Percentiles rank a stretch among this genome's conserved stretches.
phyloP scores from a whole-genome alignment of 2,888 invertebrate genomes.

The Muscina levida region DNA sequence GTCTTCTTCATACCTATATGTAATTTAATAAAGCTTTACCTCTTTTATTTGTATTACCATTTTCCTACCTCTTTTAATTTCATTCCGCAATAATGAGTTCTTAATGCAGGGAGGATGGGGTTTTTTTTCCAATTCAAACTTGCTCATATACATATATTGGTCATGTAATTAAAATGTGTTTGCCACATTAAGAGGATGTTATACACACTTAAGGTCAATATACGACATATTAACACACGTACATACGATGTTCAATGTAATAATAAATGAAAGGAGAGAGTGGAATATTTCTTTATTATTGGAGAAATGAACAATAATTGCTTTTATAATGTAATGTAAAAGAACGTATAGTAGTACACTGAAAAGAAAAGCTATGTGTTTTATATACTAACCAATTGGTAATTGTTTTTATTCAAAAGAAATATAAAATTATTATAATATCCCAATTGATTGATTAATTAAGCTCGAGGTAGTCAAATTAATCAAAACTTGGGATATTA shows the following conservation, averaged over 20 bases:
- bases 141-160: too few species aligned
- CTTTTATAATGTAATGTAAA: constrained; percentile 23
- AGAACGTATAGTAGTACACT: background rate
- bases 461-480: too few species aligned
- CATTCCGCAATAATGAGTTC: constrained; percentile 24
- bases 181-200: constrained; percentile 35
- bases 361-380: background rate
- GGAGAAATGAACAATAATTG: constrained; percentile 28
- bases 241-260: background rate
- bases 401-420: too few species aligned
- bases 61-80: background rate
- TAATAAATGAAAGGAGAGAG: constrained; percentile 2
- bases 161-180: constrained; percentile 39
- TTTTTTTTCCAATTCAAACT: constrained; percentile 33
- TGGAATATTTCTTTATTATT: constrained; percentile 17
- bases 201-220: constrained; percentile 11
- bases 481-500: too few species aligned
- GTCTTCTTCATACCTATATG: too few species aligned
- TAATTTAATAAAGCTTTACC: too few species aligned
- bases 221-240: background rate
- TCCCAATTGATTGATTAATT: too few species aligned
- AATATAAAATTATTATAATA: too few species aligned
- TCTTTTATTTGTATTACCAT: too few species aligned
- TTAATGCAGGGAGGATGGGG: too few species aligned
- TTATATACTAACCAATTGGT: too few species aligned